Base-by-base conservation (phyloP, 2,113 vertebrate genomes). In the Silurus asotus region DNA sequence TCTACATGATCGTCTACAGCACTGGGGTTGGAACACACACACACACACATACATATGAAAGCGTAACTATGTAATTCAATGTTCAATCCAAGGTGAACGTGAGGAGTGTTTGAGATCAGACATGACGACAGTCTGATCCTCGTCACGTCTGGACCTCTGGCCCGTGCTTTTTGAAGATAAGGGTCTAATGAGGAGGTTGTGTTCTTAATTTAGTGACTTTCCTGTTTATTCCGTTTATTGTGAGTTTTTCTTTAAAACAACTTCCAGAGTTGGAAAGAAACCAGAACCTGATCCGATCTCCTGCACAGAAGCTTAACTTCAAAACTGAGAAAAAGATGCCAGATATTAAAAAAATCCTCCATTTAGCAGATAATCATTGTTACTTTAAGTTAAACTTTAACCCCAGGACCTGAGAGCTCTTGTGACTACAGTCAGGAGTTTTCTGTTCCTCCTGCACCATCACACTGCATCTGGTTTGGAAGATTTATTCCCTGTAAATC, bases 371-470 rank as follows among this genome's bases (percentile, higher is more conserved):
- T 81, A 25, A 82, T 53, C 23, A 1, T 0, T 15, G 48, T 4
- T 74, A 6, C 8, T 62, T 17, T 13, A 76, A 77, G 48, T 55
- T 77, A 84, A n/a, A 77, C 59, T 77, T 84, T 84, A 45, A 84
- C 59, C 53, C 0, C 23, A 75, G 51, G 19, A 76, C 11, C 49
- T 15, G 4, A 56, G 28, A 78, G 15, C 53, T 85, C 87, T 82
- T 82, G 72, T 83, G 79, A 88, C 59, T 20, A 61, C 51, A 72
- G 70, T 67, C 69, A 6, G 74, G 74, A 48, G 20, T 51, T 13
- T 67, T 19, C 15, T 28, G 17, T 72, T 15, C 37, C 17, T 28
- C 8, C 65, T 48, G 69, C 48, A 10, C 5, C 19, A 25, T 28
- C 64, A 67, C 10, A 1, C 23, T 14, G 64, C n/a, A 8, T n/a